These are phyloP conservation scores for Otolemur garnettii DNA, from an alignment of 2,113 vertebrate genomes.

Conservation along the genomic window DNA sequence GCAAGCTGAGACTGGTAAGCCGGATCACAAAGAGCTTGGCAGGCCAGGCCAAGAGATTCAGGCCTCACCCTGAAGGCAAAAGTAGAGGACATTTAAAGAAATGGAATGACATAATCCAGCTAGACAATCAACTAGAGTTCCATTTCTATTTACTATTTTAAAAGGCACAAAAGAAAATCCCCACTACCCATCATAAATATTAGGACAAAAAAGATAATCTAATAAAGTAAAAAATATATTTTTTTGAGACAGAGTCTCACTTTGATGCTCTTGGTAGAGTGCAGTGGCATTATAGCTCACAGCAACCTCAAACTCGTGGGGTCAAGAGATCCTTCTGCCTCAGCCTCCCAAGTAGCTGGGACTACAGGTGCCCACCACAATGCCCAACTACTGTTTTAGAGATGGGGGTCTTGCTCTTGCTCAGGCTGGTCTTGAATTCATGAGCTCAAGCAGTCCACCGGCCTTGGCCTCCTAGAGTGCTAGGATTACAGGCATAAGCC, in stretches of 20 bases:
- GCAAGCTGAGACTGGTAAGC: neutral
- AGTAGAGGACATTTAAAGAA: neutral
- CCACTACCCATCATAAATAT: neutral
- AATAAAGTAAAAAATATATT: neutral
- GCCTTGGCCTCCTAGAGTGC: too few species aligned
- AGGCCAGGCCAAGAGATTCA: neutral
- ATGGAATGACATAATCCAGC: neutral
- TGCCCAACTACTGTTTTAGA: too few species aligned
- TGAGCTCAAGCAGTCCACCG: too few species aligned
- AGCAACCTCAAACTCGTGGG: too few species aligned
- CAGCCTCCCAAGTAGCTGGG: too few species aligned
- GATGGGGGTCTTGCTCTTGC: too few species aligned
- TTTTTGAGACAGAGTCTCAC: neutral
- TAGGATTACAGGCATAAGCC: too few species aligned
- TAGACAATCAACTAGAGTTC: conserved; percentile 1
- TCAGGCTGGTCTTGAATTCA: too few species aligned
- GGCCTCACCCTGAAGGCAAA: neutral
- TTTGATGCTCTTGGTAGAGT: too few species aligned
- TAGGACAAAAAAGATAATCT: neutral
- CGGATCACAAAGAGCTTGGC: neutral
- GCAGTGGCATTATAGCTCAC: too few species aligned
- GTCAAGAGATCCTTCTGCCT: too few species aligned
- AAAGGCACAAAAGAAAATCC: conserved; percentile 12
- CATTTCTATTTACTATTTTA: neutral
- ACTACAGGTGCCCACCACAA: too few species aligned